A percentile compares a stretch with the other conserved stretches of the same genome.
These are phyloP conservation scores for Drosophila persimilis DNA, from an alignment of 1,140 invertebrate species.

Conservation along the genomic window DNA sequence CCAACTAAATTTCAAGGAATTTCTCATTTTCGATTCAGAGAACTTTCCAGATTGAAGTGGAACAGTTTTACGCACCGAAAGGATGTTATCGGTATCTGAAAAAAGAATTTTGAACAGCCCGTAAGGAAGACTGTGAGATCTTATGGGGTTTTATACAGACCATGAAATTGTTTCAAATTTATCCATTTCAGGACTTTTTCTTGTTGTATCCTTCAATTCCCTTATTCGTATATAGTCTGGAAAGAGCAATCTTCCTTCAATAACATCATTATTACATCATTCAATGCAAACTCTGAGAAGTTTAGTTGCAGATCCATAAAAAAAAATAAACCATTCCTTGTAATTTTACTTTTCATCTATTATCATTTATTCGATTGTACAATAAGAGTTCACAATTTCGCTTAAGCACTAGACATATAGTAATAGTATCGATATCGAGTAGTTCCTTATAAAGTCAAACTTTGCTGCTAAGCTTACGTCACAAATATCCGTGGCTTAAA, in stretches of 20 bases:
- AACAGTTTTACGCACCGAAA: no score
- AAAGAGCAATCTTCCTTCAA: no score
- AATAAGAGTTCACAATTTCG: slow-evolving; percentile 62
- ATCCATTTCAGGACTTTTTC: no score
- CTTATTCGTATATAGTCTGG: no score
- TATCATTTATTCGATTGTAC: slow-evolving; percentile 70
- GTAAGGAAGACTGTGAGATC: no score
- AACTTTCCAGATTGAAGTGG: slow-evolving; percentile 1
- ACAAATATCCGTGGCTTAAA: slow-evolving; percentile 62
- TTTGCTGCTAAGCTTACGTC: slow-evolving; percentile 47
- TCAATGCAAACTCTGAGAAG: no score
- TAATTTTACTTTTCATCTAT: slow-evolving; percentile 47
- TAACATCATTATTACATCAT: no score
- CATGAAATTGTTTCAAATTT: no score
- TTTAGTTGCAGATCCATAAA: neutral
- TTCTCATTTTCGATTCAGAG: neutral
- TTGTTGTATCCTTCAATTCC: no score
- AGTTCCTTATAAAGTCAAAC: slow-evolving; percentile 68
- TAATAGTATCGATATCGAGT: slow-evolving; percentile 18
- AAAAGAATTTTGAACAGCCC: no score
- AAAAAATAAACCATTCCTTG: slow-evolving; percentile 1
- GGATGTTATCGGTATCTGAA: neutral
- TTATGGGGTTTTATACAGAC: no score
- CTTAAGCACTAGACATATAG: slow-evolving; percentile 25
- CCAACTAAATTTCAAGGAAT: slow-evolving; percentile 1